phyloP scores from a whole-genome alignment of 2,888 invertebrate genomes.

The Pteria penguin region DNA sequence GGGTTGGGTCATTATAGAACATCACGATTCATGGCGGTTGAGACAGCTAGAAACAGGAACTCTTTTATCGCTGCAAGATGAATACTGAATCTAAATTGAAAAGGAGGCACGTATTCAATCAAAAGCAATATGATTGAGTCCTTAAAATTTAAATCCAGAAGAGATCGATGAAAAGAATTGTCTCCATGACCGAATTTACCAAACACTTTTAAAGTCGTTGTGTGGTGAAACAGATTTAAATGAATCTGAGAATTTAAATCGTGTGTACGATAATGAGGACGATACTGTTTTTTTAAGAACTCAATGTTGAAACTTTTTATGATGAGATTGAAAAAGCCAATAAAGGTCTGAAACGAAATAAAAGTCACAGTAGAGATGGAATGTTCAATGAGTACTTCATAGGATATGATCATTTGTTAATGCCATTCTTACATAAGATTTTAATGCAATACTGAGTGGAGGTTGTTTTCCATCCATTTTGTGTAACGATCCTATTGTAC shows the following conservation, averaged over 20 bases:
- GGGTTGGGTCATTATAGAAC: too few relatives aligned
- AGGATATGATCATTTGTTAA: slow-evolving; percentile 4
- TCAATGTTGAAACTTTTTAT: background rate
- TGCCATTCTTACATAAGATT: background rate
- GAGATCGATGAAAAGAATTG: background rate
- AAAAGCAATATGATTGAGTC: background rate
- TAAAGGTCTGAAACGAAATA: slow-evolving; percentile 3
- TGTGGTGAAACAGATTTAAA: too few relatives aligned
- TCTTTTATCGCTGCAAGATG: too few relatives aligned
- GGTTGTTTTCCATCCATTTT: slow-evolving; percentile 25
- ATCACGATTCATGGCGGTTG: too few relatives aligned
- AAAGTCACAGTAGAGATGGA: slow-evolving; percentile 5
- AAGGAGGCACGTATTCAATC: background rate
- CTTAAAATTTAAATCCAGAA: slow-evolving; percentile 2
- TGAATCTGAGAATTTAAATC: background rate
- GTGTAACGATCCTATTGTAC: slow-evolving; percentile 25
- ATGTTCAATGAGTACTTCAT: slow-evolving; percentile 16
- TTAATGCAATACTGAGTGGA: slow-evolving; percentile 17
- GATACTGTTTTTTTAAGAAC: background rate
- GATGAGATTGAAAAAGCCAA: background rate
- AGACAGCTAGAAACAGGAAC: too few relatives aligned
- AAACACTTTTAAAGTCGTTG: background rate
- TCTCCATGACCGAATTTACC: background rate
- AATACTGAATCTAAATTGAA: background rate
- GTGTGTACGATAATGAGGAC: background rate